Base-by-base conservation (phyloP, 1,140 invertebrate species). In the Campoletis sonorensis region DNA sequence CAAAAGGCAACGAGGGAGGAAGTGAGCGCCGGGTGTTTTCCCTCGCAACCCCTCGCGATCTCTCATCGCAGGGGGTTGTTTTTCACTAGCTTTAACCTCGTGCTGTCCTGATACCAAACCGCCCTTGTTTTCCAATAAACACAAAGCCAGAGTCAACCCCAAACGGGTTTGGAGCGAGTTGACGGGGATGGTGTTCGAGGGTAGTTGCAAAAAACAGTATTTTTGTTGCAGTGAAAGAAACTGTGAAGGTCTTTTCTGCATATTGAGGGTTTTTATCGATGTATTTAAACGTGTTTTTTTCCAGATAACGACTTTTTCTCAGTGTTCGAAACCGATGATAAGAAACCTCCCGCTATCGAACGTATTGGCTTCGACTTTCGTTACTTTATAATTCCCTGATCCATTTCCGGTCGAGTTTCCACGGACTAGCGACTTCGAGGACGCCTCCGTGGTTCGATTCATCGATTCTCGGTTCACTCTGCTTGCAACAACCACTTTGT, bases 61-160 rank as follows among this genome's bases (percentile, higher is more conserved):
- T 30, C 8, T 58, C 51, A 10, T 82, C 51, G 79, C 76, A 83
- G 85, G 89, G 80, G 90, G 89, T 85, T 89, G 86, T 83, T 87
- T 84, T 85, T 33, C 40, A 88, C 86, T 80, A 79, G 73, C 85
- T 81, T 76, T 49, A 58, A 33, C 77, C 76, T 88, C 90, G 84
- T 91, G 90, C 76, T 87, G 84, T 51, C 90, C 90, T 91, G 88
- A 81, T 91, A 91, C 87, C 86, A 81, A 89, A 90, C 89, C 88
- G 88, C 90, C 90, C 90, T 91, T 90, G 90, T 91, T 91, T 91
- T 91, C 90, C 90, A 91, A 91, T 91, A 91, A 91, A 90, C 88
- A 91, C 89, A 88, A 91, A 90, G 87, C 85, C 81, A 33, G 23
- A 78, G 45, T n/a, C 40, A 33, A 54, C 27, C 49, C 61, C 58